Percentiles rank a stretch among this genome's conserved stretches.
Evolutionary conservation across 2,888 invertebrate species (phyloP).

Genomic region (Amaurobius ferox): DNA sequence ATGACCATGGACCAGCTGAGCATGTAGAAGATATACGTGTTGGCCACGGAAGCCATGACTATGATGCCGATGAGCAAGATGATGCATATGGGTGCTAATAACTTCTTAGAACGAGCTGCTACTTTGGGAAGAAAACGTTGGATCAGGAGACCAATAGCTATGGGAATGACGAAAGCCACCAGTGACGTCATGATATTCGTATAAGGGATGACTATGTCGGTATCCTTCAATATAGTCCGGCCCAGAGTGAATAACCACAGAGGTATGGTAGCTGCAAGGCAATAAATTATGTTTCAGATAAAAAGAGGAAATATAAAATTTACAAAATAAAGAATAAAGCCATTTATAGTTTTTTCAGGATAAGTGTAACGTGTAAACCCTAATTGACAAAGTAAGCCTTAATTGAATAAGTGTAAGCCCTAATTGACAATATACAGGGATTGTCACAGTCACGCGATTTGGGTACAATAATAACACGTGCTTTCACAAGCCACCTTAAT

Average conservation of each 20-base stretch:
- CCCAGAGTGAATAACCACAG: conserved; percentile 93
- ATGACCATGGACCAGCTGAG: conserved; percentile 91
- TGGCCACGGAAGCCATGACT: conserved; percentile 89
- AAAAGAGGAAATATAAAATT: conserved; percentile 15
- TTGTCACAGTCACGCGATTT: too few relatives aligned
- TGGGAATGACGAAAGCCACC: conserved; percentile 86
- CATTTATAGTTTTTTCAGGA: neutral
- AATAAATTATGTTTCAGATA: too few relatives aligned
- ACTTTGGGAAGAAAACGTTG: conserved; percentile 75
- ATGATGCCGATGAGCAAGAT: conserved; percentile 89
- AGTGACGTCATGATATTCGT: conserved; percentile 85
- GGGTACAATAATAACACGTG: too few relatives aligned
- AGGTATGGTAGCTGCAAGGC: conserved; percentile 89
- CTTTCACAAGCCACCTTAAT: too few relatives aligned
- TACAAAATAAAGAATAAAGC: neutral
- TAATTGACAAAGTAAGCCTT: neutral
- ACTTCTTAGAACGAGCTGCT: conserved; percentile 82
- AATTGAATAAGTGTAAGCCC: too few relatives aligned
- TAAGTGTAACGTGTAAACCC: neutral
- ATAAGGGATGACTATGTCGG: conserved; percentile 83
- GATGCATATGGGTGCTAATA: conserved; percentile 90
- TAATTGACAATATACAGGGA: too few relatives aligned
- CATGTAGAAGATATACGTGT: conserved; percentile 90
- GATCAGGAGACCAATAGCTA: conserved; percentile 78
- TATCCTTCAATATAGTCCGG: conserved; percentile 76